Conservation (phyloP, 1,140 invertebrate species). For the Trichonephila inaurata region DNA sequence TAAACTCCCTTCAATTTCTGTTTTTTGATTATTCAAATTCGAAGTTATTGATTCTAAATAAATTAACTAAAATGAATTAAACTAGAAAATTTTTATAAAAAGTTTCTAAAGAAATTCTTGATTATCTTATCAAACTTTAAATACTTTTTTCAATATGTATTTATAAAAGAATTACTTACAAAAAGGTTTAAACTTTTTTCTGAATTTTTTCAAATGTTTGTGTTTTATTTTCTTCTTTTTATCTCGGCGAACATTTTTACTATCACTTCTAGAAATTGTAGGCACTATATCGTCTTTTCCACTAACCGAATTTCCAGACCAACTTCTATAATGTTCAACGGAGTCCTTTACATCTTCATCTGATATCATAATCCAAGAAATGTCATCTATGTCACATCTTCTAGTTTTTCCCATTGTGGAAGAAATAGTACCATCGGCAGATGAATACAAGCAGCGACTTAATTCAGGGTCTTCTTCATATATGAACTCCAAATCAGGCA, state of each 20-base stretch:
- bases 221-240: background rate
- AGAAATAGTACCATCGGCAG: no score
- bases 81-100: no score
- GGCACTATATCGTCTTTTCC: background rate
- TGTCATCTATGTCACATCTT: background rate
- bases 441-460: no score
- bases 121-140: background rate
- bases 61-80: no score
- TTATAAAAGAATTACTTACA: background rate
- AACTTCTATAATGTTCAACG: background rate
- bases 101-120: no score
- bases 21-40: no score
- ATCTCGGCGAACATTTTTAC: background rate
- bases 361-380: background rate
- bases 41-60: no score
- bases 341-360: background rate
- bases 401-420: no score
- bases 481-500: background rate
- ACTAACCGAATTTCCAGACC: background rate
- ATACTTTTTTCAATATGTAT: background rate
- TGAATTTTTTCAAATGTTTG: background rate
- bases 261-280: background rate
- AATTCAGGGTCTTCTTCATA: background rate
- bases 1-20: no score
- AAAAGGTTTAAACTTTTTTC: background rate